Evolutionary conservation across 23 tunicate genomes (phyloP), one percentile per base, ranked within the genome.

Genomic region (Halocynthia roretzi): DNA sequence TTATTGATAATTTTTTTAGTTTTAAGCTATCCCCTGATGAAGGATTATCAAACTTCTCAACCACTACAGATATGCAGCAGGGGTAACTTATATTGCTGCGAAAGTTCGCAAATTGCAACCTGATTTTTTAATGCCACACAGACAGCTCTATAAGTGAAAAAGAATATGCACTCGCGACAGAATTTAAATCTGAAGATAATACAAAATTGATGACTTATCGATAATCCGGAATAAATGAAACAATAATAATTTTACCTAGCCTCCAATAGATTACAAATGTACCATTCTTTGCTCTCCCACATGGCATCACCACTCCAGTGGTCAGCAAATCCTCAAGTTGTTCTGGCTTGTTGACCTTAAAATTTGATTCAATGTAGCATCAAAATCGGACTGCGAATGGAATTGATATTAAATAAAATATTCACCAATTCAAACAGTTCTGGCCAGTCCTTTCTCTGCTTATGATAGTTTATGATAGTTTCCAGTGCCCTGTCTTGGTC

Each of bases 261-360:
- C 78, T 53, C 2, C 22, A 62, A 74, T 54, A 14, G 22, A 74
- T 21, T 7, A 74, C 78, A 74, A 74, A 74, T 17, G 78, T 50
- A 54, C 78, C 78, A 74, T 74, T 64, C 31, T 74, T 74, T 7
- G 78, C 78, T 22, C 78, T 53, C 8, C 78, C 78, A 15, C 10
- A 54, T n/a, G 78, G 61, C 56, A 74, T 0, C n/a, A 74, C 7
- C 19, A 64, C 60, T 56, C 78, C 78, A 56, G 78, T 62, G 10
- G 50, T 22, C 19, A 74, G 5, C 56, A 74, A 18, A 20, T 53
- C 11, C 31, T 74, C 63, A 15, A 74, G 23, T 0, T 22, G 5
- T 54, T 52, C 56, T 10, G 78, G 78, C 10, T 74, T 31, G 21
- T 74, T 62, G 21, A 74, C 78, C 78, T 74, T 60, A 18, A 60